phyloP scores from a whole-genome alignment of 2,888 invertebrate species.

The Pardosa pseudoannulata region DNA sequence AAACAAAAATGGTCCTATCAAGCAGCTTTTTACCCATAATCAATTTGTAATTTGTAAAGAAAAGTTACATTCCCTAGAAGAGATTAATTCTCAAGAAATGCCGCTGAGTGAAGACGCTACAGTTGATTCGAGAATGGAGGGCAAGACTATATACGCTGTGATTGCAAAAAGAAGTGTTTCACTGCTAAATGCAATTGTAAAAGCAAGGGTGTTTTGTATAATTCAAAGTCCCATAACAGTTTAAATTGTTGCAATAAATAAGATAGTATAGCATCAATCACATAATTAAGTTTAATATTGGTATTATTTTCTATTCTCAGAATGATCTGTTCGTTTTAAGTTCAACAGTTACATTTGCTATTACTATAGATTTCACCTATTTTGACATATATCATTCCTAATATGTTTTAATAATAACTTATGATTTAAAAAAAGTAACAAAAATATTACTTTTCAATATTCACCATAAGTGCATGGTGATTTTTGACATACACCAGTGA shows the following conservation, averaged over 20 bases:
- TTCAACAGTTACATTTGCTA: background rate
- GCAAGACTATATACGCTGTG: slow-evolving; percentile 19
- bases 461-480: slow-evolving; percentile 5
- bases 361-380: background rate
- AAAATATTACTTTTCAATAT: too few species aligned
- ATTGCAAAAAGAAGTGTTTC: slow-evolving; percentile 45
- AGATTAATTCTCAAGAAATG: slow-evolving; percentile 56
- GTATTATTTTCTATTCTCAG: background rate
- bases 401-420: too few species aligned
- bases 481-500: background rate
- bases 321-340: background rate
- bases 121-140: slow-evolving; percentile 36
- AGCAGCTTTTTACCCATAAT: slow-evolving; percentile 48
- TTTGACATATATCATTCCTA: slow-evolving; percentile 9
- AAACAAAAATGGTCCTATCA: slow-evolving; percentile 32
- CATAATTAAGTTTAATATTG: slow-evolving; percentile 27
- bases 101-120: slow-evolving; percentile 43
- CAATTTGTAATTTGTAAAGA: slow-evolving; percentile 48
- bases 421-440: too few species aligned
- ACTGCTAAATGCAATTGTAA: slow-evolving; percentile 29
- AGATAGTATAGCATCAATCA: slow-evolving; percentile 4
- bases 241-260: slow-evolving; percentile 10
- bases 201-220: slow-evolving; percentile 27
- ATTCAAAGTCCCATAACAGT: slow-evolving; percentile 34
- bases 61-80: slow-evolving; percentile 42